These are phyloP conservation scores for Melanostoma scalare DNA, from an alignment of 2,888 invertebrate species.

Conservation along the genomic window DNA sequence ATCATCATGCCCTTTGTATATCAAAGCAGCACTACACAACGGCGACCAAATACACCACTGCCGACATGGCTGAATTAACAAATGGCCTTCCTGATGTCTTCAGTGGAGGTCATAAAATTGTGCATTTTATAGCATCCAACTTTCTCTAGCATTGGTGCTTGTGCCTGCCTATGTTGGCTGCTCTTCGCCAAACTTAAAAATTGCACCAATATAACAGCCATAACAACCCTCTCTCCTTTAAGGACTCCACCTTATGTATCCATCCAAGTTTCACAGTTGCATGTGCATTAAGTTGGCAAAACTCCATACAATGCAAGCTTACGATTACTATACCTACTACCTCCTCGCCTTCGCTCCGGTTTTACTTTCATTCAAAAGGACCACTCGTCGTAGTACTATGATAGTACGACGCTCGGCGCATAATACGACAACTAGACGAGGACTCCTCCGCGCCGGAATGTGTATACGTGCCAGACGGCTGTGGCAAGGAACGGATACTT, in stretches of 20 bases:
- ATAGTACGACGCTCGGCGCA: conserved; percentile 35
- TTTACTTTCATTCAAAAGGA: conserved; percentile 71
- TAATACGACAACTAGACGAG: conserved; percentile 25
- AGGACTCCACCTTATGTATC: conserved; percentile 12
- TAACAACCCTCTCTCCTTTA: neutral
- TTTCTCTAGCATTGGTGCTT: conserved; percentile 11
- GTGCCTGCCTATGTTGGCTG: neutral
- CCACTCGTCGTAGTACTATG: conserved; percentile 62
- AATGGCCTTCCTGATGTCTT: conserved; percentile 62
- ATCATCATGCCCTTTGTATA: conserved; percentile 3
- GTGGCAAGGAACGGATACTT: conserved; percentile 64
- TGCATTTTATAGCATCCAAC: conserved; percentile 65
- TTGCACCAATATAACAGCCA: conserved; percentile 57
- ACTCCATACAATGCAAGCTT: conserved; percentile 52
- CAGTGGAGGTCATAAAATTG: conserved; percentile 60
- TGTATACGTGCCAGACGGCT: conserved; percentile 66
- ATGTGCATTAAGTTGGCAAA: conserved; percentile 58
- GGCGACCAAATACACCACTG: conserved; percentile 26
- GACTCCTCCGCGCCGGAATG: neutral
- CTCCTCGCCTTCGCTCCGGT: conserved; percentile 15
- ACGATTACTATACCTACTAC: neutral
- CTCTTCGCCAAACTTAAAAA: neutral
- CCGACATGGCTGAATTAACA: conserved; percentile 62
- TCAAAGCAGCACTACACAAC: conserved; percentile 25
- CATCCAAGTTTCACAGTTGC: conserved; percentile 29